Evolutionary conservation across 2,888 invertebrate genomes (phyloP), one percentile per base, ranked within the genome.

Genomic region (Cheilosia grossa): DNA sequence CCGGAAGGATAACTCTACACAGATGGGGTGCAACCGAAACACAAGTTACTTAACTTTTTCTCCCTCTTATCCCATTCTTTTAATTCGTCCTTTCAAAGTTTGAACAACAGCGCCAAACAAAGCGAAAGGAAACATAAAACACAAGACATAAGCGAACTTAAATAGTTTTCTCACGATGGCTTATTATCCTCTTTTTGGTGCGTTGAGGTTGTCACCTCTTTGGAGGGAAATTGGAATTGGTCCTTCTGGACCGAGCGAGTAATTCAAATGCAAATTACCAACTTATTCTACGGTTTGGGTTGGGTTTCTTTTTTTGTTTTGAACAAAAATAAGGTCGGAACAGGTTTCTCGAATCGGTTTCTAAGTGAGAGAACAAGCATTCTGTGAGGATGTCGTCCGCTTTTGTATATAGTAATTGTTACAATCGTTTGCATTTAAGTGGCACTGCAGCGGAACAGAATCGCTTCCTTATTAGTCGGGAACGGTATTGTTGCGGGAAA

Each of bases 91-190:
- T 77, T 77, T 61, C 53, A 47, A 9, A 17, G 47, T 17, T 19
- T 0, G 15, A 40, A 66, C 58, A 69, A 44, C 66, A 75, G 37
- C 61, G 21, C 24, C 58, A 51, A 63, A 49, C 63, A 63, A 64
- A 30, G 24, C 40, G 24, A 19, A 56, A 51, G 69, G 63, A 79
- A 79, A 82, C 79, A 82, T 37, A 82, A 82, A 82, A 73, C 51
- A 51, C 51, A 51, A 51, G 51, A 24, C 82, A 82, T 82, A 73
- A 82, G 73, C 82, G 79, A 79, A 75, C 80, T 80, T 80, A 80
- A 85, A 85, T 85, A 85, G 83, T 85, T 85, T 83, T 85, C 80
- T 80, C 83, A 85, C 80, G 83, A 85, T 80, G 63, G 74, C 64
- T 83, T 80, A 83, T 83, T 83, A 83, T 83, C 83, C 83, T 80